Evolutionary conservation across 1,140 invertebrate genomes (phyloP), one percentile per base, ranked within the genome.

Genomic region (Platyscapa corneri): DNA sequence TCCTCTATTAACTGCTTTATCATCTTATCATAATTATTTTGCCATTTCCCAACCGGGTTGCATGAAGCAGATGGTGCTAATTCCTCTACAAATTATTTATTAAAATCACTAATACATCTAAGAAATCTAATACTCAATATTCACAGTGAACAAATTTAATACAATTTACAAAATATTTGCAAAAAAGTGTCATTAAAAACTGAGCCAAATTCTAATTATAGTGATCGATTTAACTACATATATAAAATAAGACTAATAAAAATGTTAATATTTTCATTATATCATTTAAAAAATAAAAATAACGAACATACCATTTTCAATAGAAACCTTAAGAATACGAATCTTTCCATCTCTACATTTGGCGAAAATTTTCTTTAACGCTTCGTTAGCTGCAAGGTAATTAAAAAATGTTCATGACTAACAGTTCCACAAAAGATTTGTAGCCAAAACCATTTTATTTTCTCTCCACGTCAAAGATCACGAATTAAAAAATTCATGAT

Each of bases 21-120:
- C 91, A 96, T 94, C 90, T 95, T 96, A 90, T 98, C 96, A 94
- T 97, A 99, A 94, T 98, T 97, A 82, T 97, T 95, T 89, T 98
- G 96, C 98, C 98, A 98, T 86, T 96, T 95, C 84, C 95, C 95
- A 86, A 95, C 95, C 27, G 95, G 94, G 84, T 96, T 95, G 56
- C 95, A 94, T 82, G 95, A 95, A 86, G 95, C 94, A 46, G 96
- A 94, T 77, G 98, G 94, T 42, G 93, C 92, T 56, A 99, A 91
- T 94, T 97, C 95, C 93, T 98, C 98, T 98, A 92, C 88, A 94
- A 95, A 88, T 85, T 76, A 78, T 90, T 46, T 86, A 75, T 60
- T 83, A 34, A 27, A 75, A 23, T 49, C 32, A 70, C 30, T 34
- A 30, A 16, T 32, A 32, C 20, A 14, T n/a, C 27, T 2, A n/a